phyloP scores from a whole-genome alignment of 2,113 vertebrate genomes.

The Apteryx mantelli region DNA sequence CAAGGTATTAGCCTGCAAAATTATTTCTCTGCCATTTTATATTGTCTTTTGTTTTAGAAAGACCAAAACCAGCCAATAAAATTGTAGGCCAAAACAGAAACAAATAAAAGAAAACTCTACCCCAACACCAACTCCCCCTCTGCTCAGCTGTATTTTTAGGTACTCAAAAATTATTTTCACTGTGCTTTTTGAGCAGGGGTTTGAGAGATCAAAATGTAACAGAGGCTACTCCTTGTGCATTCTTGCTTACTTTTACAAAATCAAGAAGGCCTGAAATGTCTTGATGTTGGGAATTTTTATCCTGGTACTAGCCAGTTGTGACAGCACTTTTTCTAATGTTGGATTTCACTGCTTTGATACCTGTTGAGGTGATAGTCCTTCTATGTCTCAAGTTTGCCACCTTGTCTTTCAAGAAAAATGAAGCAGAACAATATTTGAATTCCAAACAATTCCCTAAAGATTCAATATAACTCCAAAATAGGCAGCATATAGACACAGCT shows the following conservation, averaged over 20 bases:
- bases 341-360: background rate
- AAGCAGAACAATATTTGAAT: background rate
- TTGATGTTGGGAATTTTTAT: background rate
- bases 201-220: background rate
- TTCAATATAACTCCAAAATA: background rate
- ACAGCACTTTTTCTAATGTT: background rate
- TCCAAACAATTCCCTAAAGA: background rate
- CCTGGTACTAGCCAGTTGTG: background rate
- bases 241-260: background rate
- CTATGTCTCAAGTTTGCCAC: background rate
- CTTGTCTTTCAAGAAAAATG: background rate
- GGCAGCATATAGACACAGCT: accelerated
- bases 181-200: background rate
- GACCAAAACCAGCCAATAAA: background rate
- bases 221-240: background rate
- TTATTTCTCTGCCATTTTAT: background rate
- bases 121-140: background rate
- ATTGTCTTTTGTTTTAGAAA: background rate
- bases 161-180: background rate
- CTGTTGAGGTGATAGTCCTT: background rate
- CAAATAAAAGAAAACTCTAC: background rate
- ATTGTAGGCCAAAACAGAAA: background rate
- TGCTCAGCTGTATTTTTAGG: background rate
- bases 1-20: background rate
- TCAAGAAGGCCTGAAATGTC: background rate